phyloP scores from a whole-genome alignment of 2,888 invertebrate species.

The Himalopsyche kuldschensis region DNA sequence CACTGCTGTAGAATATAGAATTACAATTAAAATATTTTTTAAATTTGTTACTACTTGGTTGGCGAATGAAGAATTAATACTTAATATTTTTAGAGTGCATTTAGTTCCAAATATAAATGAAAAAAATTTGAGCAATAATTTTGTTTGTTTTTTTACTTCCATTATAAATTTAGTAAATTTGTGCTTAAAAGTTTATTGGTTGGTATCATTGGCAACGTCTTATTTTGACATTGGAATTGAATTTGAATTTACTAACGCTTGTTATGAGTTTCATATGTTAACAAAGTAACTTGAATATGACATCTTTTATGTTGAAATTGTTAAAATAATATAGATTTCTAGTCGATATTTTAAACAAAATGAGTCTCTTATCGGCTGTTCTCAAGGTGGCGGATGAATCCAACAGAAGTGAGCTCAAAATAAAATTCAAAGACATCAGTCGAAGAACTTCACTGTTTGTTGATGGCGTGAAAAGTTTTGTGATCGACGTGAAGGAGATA shows the following conservation, averaged over 20 bases:
- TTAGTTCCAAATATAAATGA: too few relatives aligned
- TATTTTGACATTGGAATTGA: background rate
- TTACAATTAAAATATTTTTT: too few relatives aligned
- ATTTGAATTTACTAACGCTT: background rate
- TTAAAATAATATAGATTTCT: background rate
- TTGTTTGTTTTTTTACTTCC: too few relatives aligned
- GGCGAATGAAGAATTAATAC: too few relatives aligned
- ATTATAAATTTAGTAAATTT: too few relatives aligned
- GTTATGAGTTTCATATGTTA: background rate
- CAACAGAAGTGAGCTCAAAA: conserved; percentile 48
- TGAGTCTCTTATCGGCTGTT: conserved; percentile 53
- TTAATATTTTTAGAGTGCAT: too few relatives aligned
- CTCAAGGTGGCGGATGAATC: conserved; percentile 51
- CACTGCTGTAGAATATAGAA: too few relatives aligned
- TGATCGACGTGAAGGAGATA: conserved; percentile 27
- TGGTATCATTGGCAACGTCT: too few relatives aligned
- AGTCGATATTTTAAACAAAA: conserved; percentile 36
- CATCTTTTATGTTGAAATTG: background rate
- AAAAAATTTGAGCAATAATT: too few relatives aligned
- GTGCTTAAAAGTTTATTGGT: too few relatives aligned
- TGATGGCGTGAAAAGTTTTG: conserved; percentile 29
- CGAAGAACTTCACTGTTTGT: conserved; percentile 16
- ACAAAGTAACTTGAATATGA: background rate
- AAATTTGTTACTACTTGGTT: too few relatives aligned
- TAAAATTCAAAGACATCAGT: conserved; percentile 47